Percentiles rank a stretch among this genome's conserved stretches.
Evolutionary conservation across 2,888 invertebrate species (phyloP).

Genomic region (Thecophora atra): DNA sequence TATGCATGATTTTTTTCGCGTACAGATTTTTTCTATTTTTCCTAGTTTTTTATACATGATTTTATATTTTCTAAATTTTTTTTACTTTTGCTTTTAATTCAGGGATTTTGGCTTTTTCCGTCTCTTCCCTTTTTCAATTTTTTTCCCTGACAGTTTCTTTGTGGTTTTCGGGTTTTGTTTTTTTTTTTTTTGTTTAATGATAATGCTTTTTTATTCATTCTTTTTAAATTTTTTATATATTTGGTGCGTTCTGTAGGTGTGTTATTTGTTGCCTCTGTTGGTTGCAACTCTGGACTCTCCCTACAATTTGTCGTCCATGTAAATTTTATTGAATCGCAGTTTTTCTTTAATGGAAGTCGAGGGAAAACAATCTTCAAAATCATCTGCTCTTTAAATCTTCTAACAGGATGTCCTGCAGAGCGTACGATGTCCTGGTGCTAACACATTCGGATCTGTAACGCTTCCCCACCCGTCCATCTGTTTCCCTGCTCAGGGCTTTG

Average conservation of each 20-base stretch:
- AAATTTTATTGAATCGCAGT: neutral
- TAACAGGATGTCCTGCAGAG: slow-evolving; percentile 10
- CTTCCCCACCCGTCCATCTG: too few species aligned
- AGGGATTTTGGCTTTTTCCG: slow-evolving; percentile 7
- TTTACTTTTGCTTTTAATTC: slow-evolving; percentile 23
- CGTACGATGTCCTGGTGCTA: neutral
- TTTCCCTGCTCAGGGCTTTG: neutral
- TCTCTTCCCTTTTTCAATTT: neutral
- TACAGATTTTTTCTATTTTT: too few species aligned
- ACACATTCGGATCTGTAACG: too few species aligned
- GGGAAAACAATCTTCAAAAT: neutral
- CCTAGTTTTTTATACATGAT: too few species aligned
- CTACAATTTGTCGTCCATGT: neutral
- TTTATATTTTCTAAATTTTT: neutral
- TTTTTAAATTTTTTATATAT: slow-evolving; percentile 7
- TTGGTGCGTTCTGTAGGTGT: slow-evolving; percentile 38
- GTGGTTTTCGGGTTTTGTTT: too few species aligned
- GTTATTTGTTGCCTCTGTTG: too few species aligned
- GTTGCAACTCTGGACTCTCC: slow-evolving; percentile 39
- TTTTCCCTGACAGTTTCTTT: neutral
- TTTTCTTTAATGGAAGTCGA: neutral
- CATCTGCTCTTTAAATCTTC: neutral
- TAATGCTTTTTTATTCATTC: too few species aligned
- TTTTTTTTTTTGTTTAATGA: neutral
- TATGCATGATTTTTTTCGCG: slow-evolving; percentile 48